Evolutionary conservation across 2,888 invertebrate species (phyloP).

Genomic region (Barypeithes pellucidus): DNA sequence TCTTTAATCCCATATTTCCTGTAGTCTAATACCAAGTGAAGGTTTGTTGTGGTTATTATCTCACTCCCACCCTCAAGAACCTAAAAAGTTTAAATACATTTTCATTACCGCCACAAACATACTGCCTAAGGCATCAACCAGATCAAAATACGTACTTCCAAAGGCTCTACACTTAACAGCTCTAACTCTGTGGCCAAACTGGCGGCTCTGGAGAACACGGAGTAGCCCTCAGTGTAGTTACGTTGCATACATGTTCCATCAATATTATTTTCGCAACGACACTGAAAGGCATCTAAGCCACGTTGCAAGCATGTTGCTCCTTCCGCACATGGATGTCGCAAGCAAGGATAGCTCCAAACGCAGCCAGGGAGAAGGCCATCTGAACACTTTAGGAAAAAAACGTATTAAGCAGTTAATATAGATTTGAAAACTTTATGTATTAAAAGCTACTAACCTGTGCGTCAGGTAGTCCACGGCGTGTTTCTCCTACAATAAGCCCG

Average conservation of each 20-base stretch:
- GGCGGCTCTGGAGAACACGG: conserved; percentile 67
- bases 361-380: conserved; percentile 87
- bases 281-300: conserved; percentile 85
- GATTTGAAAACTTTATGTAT: background rate
- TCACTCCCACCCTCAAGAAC: conserved; percentile 87
- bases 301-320: conserved; percentile 86
- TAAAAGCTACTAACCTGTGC: conserved; percentile 75
- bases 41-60: conserved; percentile 82
- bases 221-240: conserved; percentile 82
- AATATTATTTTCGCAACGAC: conserved; percentile 77
- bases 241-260: conserved; percentile 81
- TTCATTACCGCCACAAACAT: background rate
- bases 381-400: conserved; percentile 69
- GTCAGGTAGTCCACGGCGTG: conserved; percentile 83
- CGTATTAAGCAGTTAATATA: background rate
- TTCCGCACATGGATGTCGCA: conserved; percentile 82
- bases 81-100: conserved; percentile 21
- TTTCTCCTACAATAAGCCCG: conserved; percentile 81
- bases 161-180: conserved; percentile 82
- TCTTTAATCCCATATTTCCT: conserved; percentile 89
- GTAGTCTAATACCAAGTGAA: conserved; percentile 87
- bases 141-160: conserved; percentile 69
- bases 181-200: conserved; percentile 77
- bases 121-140: background rate
- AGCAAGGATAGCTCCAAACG: conserved; percentile 91